Evolutionary conservation across 2,113 vertebrate genomes (phyloP).

Genomic region (Ceyx melanurus): DNA sequence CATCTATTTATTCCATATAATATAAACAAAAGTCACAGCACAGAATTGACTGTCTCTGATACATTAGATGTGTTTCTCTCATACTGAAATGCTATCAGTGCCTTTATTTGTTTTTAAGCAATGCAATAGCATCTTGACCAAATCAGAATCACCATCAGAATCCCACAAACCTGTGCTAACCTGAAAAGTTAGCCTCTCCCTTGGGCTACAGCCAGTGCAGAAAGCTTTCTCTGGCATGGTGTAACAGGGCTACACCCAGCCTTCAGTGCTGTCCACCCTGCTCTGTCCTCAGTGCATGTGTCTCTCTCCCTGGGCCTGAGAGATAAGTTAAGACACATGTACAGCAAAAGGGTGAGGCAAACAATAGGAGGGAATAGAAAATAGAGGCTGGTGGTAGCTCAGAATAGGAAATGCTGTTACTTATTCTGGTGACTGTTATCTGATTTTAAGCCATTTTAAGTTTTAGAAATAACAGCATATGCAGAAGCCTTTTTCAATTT

Average conservation of each 20-base stretch:
- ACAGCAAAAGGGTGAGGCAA: not conserved
- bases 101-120: not conserved
- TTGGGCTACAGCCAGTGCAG: not conserved
- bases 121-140: not conserved
- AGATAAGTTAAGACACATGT: not conserved
- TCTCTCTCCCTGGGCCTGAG: not conserved
- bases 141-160: not conserved
- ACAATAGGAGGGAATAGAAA: not conserved
- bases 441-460: constrained; percentile 20
- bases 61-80: not conserved
- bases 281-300: not conserved
- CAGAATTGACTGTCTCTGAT: not conserved
- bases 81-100: not conserved
- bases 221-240: not conserved
- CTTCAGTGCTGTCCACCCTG: not conserved
- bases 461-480: not conserved
- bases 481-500: not conserved
- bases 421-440: constrained; percentile 3
- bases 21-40: not conserved
- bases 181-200: not conserved
- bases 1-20: constrained; percentile 25
- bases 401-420: not conserved
- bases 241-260: not conserved
- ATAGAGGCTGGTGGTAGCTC: not conserved
- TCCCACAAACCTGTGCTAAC: not conserved